Conservation (phyloP, 2,888 invertebrate genomes). For the Periphyllus acericola region DNA sequence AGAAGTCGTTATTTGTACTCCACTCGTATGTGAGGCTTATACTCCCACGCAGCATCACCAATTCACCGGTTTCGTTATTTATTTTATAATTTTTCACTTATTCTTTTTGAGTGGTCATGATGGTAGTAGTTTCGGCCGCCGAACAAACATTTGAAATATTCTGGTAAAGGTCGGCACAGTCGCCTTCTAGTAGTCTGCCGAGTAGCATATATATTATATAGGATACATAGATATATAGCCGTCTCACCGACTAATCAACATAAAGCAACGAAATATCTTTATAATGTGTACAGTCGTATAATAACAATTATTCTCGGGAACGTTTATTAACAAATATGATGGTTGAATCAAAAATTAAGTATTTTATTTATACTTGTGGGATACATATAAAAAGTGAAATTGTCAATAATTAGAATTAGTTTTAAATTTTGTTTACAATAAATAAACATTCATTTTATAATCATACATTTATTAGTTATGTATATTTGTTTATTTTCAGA, state of each 20-base stretch:
- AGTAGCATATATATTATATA: too few species aligned
- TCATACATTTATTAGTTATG: background rate
- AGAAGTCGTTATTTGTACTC: slow-evolving; percentile 50
- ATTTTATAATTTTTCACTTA: slow-evolving; percentile 60
- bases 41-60: slow-evolving; percentile 31
- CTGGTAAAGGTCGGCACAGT: background rate
- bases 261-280: background rate
- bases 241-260: slow-evolving; percentile 37
- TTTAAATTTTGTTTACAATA: background rate
- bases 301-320: too few species aligned
- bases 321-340: too few species aligned
- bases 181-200: background rate
- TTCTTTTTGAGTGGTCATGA: slow-evolving; percentile 20
- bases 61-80: slow-evolving; percentile 54
- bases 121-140: slow-evolving; percentile 13
- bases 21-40: slow-evolving; percentile 11
- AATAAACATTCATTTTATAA: background rate
- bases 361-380: too few species aligned
- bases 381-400: background rate
- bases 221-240: too few species aligned
- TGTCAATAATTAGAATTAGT: background rate
- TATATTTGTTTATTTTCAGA: background rate
- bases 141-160: slow-evolving; percentile 47
- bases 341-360: too few species aligned
- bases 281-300: too few species aligned